Conservation (phyloP, 1,140 invertebrate species). For the Hyposmocoma kahamanoa region DNA sequence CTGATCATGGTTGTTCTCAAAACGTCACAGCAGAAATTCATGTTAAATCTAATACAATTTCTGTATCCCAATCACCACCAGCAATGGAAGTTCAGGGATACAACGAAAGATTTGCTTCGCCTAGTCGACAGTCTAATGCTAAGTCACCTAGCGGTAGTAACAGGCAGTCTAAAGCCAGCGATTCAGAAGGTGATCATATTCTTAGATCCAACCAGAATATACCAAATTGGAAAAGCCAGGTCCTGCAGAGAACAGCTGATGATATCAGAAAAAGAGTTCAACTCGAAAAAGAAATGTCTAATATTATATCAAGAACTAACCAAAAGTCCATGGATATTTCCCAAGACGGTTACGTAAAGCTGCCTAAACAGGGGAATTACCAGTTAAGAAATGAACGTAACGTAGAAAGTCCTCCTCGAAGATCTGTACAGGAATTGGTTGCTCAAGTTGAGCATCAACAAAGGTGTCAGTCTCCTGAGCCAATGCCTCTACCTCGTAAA, state of each 20-base stretch:
- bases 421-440: slow-evolving; percentile 76
- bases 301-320: slow-evolving; percentile 36
- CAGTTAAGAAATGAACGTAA: slow-evolving; percentile 29
- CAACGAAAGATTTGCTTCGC: slow-evolving; percentile 40
- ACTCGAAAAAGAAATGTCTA: slow-evolving; percentile 54
- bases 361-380: slow-evolving; percentile 50
- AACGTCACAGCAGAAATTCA: slow-evolving; percentile 70
- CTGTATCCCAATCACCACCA: slow-evolving; percentile 52
- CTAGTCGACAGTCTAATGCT: slow-evolving; percentile 41
- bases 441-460: slow-evolving; percentile 74
- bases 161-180: slow-evolving; percentile 32
- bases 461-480: slow-evolving; percentile 45
- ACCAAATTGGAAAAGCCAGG: slow-evolving; percentile 61
- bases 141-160: slow-evolving; percentile 45
- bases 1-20: slow-evolving; percentile 32
- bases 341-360: slow-evolving; percentile 67
- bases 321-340: slow-evolving; percentile 57
- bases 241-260: slow-evolving; percentile 62
- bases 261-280: slow-evolving; percentile 56
- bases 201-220: slow-evolving; percentile 29
- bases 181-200: slow-evolving; percentile 29
- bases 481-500: slow-evolving; percentile 32
- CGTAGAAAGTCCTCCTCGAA: slow-evolving; percentile 52
- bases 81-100: slow-evolving; percentile 38
- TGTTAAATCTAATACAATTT: slow-evolving; percentile 54